Conservation (phyloP, 2,113 vertebrate genomes). For the Corynorhinus townsendii region DNA sequence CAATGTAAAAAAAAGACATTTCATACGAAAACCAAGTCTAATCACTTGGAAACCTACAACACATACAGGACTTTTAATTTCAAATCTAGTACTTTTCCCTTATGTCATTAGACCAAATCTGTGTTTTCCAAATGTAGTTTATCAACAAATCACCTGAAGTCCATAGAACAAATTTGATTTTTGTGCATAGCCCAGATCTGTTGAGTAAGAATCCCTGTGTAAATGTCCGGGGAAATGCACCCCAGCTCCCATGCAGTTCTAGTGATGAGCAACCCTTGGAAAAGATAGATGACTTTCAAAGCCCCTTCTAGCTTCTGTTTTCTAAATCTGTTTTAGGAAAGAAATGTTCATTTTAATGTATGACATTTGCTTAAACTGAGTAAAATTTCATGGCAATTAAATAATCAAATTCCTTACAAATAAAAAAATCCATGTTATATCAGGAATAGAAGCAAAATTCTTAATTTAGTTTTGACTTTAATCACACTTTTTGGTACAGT, state of each 20-base stretch:
- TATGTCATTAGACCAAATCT: background rate
- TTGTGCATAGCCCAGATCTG: background rate
- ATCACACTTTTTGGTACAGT: slow-evolving; percentile 33
- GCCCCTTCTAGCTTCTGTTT: background rate
- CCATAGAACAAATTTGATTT: background rate
- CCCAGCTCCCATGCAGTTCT: background rate
- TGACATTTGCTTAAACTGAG: slow-evolving; percentile 47
- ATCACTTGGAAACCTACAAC: background rate
- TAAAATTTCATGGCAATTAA: slow-evolving; percentile 59
- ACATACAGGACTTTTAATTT: background rate
- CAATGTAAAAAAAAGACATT: background rate
- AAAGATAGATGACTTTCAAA: background rate
- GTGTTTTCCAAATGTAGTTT: background rate
- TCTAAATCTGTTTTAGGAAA: slow-evolving; percentile 40
- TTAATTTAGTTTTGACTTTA: slow-evolving; percentile 47
- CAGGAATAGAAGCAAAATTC: slow-evolving; percentile 46
- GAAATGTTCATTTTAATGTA: slow-evolving; percentile 51
- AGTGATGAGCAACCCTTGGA: background rate
- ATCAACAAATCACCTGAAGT: background rate
- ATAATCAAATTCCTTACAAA: slow-evolving; percentile 57
- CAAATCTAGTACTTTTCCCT: background rate
- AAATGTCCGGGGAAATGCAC: background rate
- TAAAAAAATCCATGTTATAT: background rate
- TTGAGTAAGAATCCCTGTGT: background rate
- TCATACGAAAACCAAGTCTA: background rate